phyloP scores from a whole-genome alignment of 2,797 vertebrate species.

The Diceros bicornis region DNA sequence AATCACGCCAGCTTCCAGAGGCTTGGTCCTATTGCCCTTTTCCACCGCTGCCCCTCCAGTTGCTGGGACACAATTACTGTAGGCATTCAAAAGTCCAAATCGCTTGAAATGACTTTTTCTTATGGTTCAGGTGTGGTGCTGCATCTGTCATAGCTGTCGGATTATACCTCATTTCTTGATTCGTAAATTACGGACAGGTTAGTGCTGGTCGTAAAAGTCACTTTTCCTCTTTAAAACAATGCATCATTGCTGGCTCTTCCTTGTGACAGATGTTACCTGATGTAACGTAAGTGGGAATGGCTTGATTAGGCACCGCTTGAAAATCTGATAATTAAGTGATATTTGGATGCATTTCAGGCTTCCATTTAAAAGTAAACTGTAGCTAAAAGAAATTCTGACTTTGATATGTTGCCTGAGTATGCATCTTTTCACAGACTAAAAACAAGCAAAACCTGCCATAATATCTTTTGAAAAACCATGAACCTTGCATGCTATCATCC shows the following conservation, averaged over 20 bases:
- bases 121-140: background rate
- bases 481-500: background rate
- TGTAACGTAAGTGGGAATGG: background rate
- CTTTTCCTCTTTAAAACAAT: constrained; percentile 7
- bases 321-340: constrained; percentile 50
- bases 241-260: background rate
- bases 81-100: background rate
- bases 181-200: background rate
- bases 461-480: background rate
- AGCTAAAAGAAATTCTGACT: constrained; percentile 44
- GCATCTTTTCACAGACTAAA: background rate
- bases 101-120: constrained; percentile 7
- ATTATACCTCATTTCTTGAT: background rate
- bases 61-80: background rate
- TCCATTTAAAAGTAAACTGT: constrained; percentile 36
- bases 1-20: background rate
- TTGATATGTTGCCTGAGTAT: background rate
- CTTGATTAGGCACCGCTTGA: background rate
- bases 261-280: background rate
- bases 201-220: background rate
- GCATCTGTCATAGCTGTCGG: background rate
- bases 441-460: background rate
- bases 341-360: background rate
- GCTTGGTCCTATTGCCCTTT: background rate
- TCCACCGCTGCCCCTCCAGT: background rate